Conservation (phyloP, 2,888 invertebrate genomes). For the Cryptus viduatorius region DNA sequence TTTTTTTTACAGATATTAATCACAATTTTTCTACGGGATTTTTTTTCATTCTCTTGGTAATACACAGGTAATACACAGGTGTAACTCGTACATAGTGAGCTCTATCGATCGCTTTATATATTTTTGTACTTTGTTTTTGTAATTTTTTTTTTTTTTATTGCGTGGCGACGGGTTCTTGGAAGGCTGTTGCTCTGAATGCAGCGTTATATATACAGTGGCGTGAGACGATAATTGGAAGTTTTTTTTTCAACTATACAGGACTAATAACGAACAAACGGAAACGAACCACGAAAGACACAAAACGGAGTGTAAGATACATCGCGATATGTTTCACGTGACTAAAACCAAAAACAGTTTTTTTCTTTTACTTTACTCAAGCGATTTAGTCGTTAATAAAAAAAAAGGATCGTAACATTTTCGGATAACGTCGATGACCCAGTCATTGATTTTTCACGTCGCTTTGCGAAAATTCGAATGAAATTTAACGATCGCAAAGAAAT, state of each 20-base stretch:
- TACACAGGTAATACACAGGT: conserved; percentile 24
- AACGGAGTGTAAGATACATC: conserved; percentile 29
- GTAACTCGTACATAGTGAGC: background rate
- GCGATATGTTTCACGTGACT: background rate
- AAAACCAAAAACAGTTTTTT: too few relatives aligned
- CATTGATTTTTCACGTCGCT: background rate
- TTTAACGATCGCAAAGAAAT: background rate
- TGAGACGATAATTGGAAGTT: conserved; percentile 17
- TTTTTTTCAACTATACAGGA: conserved; percentile 6
- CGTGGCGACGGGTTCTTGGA: conserved; percentile 32
- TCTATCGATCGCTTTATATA: background rate
- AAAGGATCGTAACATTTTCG: background rate
- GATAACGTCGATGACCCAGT: background rate
- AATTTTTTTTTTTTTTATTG: conserved; percentile 14
- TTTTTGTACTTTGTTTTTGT: conserved; percentile 2
- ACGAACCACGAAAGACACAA: conserved; percentile 60
- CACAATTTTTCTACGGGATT: conserved; percentile 44
- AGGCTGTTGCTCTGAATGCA: conserved; percentile 51
- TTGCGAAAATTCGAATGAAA: background rate
- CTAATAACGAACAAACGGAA: conserved; percentile 10
- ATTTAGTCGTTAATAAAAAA: background rate
- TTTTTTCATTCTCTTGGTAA: conserved; percentile 30
- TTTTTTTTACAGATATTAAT: conserved; percentile 26
- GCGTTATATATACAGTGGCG: conserved; percentile 23
- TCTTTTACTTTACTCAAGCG: too few relatives aligned